Percentiles rank a stretch among this genome's conserved stretches.
Evolutionary conservation across 1,140 invertebrate genomes (phyloP).

Genomic region (Sipha flava): DNA sequence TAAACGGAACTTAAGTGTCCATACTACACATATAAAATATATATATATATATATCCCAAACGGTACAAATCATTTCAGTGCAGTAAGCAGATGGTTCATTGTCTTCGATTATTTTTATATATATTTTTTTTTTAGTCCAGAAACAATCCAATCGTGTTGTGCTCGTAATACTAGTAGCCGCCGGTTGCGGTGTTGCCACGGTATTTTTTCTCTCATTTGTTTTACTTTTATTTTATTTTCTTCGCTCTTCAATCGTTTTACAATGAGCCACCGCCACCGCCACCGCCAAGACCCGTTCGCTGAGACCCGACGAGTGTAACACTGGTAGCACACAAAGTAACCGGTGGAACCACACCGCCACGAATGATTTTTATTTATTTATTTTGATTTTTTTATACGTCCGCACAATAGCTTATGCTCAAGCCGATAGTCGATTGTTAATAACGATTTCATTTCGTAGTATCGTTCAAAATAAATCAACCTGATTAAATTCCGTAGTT

Average conservation of each 20-base stretch:
- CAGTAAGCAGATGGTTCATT: constrained; percentile 25
- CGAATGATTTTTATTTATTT: constrained; percentile 7
- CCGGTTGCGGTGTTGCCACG: constrained; percentile 3
- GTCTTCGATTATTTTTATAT: constrained; percentile 19
- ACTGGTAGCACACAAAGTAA: constrained; percentile 13
- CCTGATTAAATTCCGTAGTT: not conserved
- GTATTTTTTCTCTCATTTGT: not conserved
- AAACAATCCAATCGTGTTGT: constrained; percentile 31
- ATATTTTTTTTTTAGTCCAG: constrained; percentile 8
- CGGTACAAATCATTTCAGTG: constrained; percentile 16
- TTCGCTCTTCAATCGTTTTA: constrained; percentile 20
- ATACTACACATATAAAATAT: not conserved
- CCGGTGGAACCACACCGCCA: not conserved
- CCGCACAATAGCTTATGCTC: not conserved
- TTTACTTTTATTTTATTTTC: constrained; percentile 27
- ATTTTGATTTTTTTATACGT: not conserved
- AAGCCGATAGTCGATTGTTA: not conserved
- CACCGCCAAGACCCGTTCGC: not conserved
- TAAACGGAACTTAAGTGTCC: no score
- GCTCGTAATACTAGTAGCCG: constrained; percentile 19
- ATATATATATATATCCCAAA: not conserved
- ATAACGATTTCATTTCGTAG: constrained; percentile 17
- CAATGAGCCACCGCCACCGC: not conserved
- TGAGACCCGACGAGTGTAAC: not conserved
- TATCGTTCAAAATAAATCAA: not conserved